Percentiles rank a stretch among this genome's conserved stretches.
Conservation (phyloP, 2,113 vertebrate species). For the Brienomyrus brachyistius region DNA sequence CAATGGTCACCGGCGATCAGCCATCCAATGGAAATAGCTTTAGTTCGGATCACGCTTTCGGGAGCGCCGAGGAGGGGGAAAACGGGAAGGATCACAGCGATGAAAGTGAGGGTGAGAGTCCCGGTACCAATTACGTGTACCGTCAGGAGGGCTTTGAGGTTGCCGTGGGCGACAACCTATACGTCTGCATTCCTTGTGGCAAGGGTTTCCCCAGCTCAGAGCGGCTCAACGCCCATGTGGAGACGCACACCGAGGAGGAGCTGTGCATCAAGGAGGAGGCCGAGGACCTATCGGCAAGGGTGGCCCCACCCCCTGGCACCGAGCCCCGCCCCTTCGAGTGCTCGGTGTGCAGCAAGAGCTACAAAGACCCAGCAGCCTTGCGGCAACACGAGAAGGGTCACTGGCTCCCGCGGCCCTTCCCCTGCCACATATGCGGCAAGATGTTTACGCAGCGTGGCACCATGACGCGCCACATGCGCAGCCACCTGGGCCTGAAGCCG, state of each 20-base stretch:
- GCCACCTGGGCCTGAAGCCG: constrained; percentile 94
- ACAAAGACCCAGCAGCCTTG: constrained; percentile 90
- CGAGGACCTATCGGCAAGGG: constrained; percentile 68
- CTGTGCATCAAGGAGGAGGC: constrained; percentile 78
- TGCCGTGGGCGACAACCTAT: constrained; percentile 78
- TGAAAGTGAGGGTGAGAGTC: constrained; percentile 67
- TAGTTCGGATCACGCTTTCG: constrained; percentile 51
- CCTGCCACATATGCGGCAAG: constrained; percentile 97
- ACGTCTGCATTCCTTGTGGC: constrained; percentile 82
- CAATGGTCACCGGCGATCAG: constrained; percentile 41
- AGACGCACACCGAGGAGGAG: constrained; percentile 80
- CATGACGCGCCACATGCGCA: constrained; percentile 99
- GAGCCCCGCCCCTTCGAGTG: constrained; percentile 87
- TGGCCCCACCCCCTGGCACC: constrained; percentile 43
- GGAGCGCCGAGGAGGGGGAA: constrained; percentile 69
- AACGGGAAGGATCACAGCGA: constrained; percentile 77
- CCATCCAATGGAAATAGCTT: constrained; percentile 27
- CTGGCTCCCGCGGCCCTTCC: constrained; percentile 91
- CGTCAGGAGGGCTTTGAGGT: constrained; percentile 78
- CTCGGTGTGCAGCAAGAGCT: constrained; percentile 89
- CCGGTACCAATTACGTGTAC: constrained; percentile 67
- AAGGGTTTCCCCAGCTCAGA: constrained; percentile 86
- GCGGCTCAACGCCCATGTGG: constrained; percentile 80
- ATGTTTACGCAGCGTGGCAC: constrained; percentile 99
- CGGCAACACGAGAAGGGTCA: constrained; percentile 95